Base-by-base conservation (phyloP, 2,888 invertebrate species). In the Cantharis flavilabris region DNA sequence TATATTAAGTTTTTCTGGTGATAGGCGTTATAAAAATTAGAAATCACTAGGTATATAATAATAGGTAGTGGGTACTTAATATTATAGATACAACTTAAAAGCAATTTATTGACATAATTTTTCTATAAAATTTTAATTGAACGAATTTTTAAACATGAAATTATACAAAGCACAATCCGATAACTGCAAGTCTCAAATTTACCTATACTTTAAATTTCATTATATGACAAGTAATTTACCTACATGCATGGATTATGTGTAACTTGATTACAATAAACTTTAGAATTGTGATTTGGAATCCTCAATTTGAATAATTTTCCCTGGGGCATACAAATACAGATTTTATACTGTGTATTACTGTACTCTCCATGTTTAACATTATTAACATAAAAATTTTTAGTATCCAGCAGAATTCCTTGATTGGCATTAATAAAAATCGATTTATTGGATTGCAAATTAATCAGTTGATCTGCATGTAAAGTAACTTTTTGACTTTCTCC, bases 301-400 rank as follows among this genome's bases (percentile, higher is more conserved):
- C 94, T 93, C 4, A 97, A 92, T 78, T 94, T 90, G 85, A 96
- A 97, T 71, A 97, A 86, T 83, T 94, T 94, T 0, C 97, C 97
- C 80, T 94, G 93, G 0, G 97, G 97, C 95, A 96, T 96, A 84
- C 97, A 97, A 0, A 97, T 94, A 83, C 97, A 97, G 0, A 97
- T 91, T 86, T 97, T 97, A 83, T 93, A 97, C 86, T 97, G 96
- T 0, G 92, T 88, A 5, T 86, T 75, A 67, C 83, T 83, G 49
- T 84, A 86, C 13, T 84, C 86, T 11, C 28, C 70, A 76, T 84
- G 86, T 23, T 86, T 85, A 18, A 90, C 88, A 3, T 90, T 89
- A 9, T 93, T 94, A 69, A 94, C 91, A 0, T 96, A 95, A 14
- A 96, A 89, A 80, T 92, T 92, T 65, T 93, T 91, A 0, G 94